Base-by-base conservation (phyloP, 2,113 vertebrate genomes). In the Polypterus senegalus region DNA sequence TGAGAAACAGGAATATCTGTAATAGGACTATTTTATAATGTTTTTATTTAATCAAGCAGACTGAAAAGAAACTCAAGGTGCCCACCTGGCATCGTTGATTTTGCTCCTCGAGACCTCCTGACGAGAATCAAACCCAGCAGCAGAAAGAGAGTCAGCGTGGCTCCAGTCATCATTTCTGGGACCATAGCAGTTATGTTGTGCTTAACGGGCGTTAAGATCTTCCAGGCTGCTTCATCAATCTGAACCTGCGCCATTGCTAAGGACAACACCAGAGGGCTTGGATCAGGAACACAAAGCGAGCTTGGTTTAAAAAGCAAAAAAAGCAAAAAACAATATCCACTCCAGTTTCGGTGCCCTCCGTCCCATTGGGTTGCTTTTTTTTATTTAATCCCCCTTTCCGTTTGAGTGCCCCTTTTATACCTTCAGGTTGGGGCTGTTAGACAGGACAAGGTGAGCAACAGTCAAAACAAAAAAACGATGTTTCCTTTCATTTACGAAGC, bases 11-110 rank as follows among this genome's bases (percentile, higher is more conserved):
- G 27, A 27, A 27, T 27, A 27, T 27, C 27, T 27, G 27, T 27
- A 27, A 27, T 27, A 27, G 27, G 27, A 27, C 27, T 27, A 27
- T 27, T 27, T 27, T 27, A 2, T 27, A 2, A 27, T 27, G 27
- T 27, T 27, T 27, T 27, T 27, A 27, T 27, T 27, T 27, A 27
- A 59, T 58, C 4, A 3, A 3, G 43, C 6, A 11, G 45, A 8
- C n/a, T 46, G 4, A 46, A 43, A 9, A 5, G 7, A 54, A 49
- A 45, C 27, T 27, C 27, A 27, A 27, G 27, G 56, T 56, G 60
- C 66, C 83, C 77, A 91, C 95, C 95, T 80, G 94, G 92, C 67
- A 92, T 73, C 3, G 80, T 74, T 4, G 90, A 81, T 2, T 68
- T 76, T 43, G 77, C 77, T 60, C 76, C 78, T 1, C 72, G 72